Evolutionary conservation across 2,888 invertebrate species (phyloP), one percentile per base, ranked within the genome.

Genomic region (Stegana nigrithorax): DNA sequence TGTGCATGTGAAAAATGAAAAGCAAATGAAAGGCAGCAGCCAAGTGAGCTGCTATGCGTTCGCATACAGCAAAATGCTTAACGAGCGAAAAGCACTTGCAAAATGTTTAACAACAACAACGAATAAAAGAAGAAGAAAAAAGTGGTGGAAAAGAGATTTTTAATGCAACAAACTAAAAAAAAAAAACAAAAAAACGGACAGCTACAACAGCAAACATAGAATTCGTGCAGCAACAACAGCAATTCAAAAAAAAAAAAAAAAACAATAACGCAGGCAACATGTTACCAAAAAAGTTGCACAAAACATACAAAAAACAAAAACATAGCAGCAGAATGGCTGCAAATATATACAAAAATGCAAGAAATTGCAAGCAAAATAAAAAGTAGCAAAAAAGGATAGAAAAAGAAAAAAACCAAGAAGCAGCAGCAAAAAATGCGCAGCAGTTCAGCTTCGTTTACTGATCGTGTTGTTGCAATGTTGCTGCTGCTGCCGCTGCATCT

Each of bases 51-150:
- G n/a, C n/a, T n/a, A n/a, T n/a, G n/a, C n/a, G 66, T 74, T 72
- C 72, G 73, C 71, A 72, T 69, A 66, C 66, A 75, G 27, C 68
- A 72, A 81, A 77, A 80, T 80, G 78, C 78, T 80, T 82, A 82
- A 82, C 81, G 81, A 81, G 80, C 80, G 78, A 71, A 70, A 80
- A 78, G 78, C 81, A 77, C 77, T 82, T 77, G 79, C 73, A 73
- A 78, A 74, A 70, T 74, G 66, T 53, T 59, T 51, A 36, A 67
- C 26, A 66, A 64, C 60, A 69, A 78, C 78, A 75, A 72, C 76
- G 72, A 71, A 72, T 75, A 73, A 51, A 17, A 27, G 7, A 12
- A 32, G 21, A 4, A 19, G 21, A 70, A 76, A 68, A n/a, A 36
- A 10, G 10, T n/a, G 3, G 12, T n/a, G 12, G n/a, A 1, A 36